Base-by-base conservation (phyloP, 2,797 vertebrate genomes). In the Acrossocheilus fasciatus region DNA sequence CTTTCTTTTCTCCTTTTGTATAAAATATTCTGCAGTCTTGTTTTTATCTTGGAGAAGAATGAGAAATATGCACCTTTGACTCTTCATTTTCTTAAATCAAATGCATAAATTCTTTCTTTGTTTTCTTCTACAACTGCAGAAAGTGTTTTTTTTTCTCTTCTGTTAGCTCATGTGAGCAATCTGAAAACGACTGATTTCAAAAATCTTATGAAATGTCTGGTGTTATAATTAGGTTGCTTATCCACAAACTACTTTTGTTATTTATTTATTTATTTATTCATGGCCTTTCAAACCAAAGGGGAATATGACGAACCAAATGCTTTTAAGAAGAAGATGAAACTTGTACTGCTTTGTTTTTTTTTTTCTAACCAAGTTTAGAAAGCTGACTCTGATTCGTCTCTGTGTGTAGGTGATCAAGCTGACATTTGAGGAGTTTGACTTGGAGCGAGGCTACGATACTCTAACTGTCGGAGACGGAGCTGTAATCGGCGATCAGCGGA, bases 371-470 rank as follows among this genome's bases (percentile, higher is more conserved):
- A 18, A n/a, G 45, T 34, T 70, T 15, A 39, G 80, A 26, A 36
- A 68, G 30, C 62, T 81, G 78, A 81, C 43, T 66, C 3, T 9
- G 30, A 82, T 43, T 85, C 2, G 1, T 81, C 10, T 2, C 59
- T 91, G 52, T 89, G 89, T 93, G 89, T 90, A 99, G 98, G 98
- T 99, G 92, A 98, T 99, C 95, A 99, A 99, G 93, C 95, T 99
- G 86, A 98, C 96, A 89, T 99, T 99, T 92, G 98, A 99, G 94
- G 98, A 99, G 87, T 99, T 99, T 91, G 98, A 99, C 93, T 95
- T 99, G 93, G 98, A 99, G 91, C 95, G 98, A 86, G 98, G 98
- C 89, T 99, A 99, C 17, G 98, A 99, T 94, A 99, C 98, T 0
- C 94, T 99, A 90, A 99, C 98, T 0, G 97, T 99, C 26, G 98